These are phyloP conservation scores for Drosophila athabasca DNA, from an alignment of 1,140 invertebrate genomes.

Conservation along the genomic window DNA sequence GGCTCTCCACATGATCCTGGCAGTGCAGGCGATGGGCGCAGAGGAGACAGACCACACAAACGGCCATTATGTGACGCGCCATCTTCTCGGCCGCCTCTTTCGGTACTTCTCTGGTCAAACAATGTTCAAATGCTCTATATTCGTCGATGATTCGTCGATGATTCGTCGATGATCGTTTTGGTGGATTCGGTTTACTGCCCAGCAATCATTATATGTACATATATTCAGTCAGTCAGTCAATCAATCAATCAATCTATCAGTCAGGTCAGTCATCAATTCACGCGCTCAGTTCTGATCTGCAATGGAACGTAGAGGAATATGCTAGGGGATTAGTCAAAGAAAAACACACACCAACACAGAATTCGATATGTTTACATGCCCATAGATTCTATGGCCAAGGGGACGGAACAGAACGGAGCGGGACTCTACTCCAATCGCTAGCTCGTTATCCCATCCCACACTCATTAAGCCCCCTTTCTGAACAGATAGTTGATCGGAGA, in stretches of 20 bases:
- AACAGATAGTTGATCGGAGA: not conserved
- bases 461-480: constrained; percentile 31
- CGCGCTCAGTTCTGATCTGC: constrained; percentile 50
- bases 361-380: constrained; percentile 20
- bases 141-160: not conserved
- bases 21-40: constrained; percentile 90
- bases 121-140: constrained; percentile 1
- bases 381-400: not conserved
- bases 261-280: constrained; percentile 48
- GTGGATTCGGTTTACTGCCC: constrained; percentile 20
- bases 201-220: constrained; percentile 59
- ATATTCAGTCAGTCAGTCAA: constrained; percentile 1
- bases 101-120: constrained; percentile 1
- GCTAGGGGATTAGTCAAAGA: constrained; percentile 47
- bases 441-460: constrained; percentile 43
- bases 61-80: constrained; percentile 86
- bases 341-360: constrained; percentile 21
- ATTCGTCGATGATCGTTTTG: constrained; percentile 14
- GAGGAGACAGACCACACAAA: constrained; percentile 91
- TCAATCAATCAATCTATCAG: constrained; percentile 29
- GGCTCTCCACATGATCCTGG: constrained; percentile 85
- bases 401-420: not conserved
- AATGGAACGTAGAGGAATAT: constrained; percentile 30
- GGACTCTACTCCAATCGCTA: constrained; percentile 20
- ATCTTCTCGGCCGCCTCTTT: constrained; percentile 30